Evolutionary conservation across 2,888 invertebrate genomes (phyloP).

Genomic region (Sinohyriopsis cumingii): DNA sequence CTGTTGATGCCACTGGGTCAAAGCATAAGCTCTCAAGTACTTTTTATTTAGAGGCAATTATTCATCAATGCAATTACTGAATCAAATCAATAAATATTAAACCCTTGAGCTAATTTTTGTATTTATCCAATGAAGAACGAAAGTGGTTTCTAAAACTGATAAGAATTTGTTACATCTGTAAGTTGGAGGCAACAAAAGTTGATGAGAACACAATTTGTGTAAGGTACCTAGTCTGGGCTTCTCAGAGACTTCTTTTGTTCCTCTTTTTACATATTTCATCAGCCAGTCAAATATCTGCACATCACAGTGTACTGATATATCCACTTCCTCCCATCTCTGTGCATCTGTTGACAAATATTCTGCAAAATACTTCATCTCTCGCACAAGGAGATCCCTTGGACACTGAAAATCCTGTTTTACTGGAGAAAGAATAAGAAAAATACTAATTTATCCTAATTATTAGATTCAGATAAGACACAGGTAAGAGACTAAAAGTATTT

Average conservation of each 20-base stretch:
- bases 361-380: conserved; percentile 93
- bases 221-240: conserved; percentile 60
- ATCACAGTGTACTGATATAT: conserved; percentile 97
- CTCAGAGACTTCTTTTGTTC: conserved; percentile 50
- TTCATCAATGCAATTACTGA: background rate
- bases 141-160: background rate
- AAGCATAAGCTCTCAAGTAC: too few species aligned
- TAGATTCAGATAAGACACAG: background rate
- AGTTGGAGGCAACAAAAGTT: too few species aligned
- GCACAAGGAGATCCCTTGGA: conserved; percentile 86
- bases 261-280: conserved; percentile 91
- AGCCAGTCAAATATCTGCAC: conserved; percentile 96
- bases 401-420: conserved; percentile 91
- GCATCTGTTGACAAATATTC: conserved; percentile 70
- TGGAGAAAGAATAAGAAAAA: conserved; percentile 26
- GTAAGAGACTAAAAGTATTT: background rate
- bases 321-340: conserved; percentile 83
- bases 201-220: background rate
- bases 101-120: background rate
- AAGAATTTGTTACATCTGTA: background rate
- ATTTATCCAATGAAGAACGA: background rate
- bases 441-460: background rate
- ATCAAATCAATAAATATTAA: background rate
- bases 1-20: too few species aligned
- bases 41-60: too few species aligned